Evolutionary conservation across 2,113 vertebrate genomes (phyloP), one percentile per base, ranked within the genome.

Genomic region (Protomyctophum bolini): DNA sequence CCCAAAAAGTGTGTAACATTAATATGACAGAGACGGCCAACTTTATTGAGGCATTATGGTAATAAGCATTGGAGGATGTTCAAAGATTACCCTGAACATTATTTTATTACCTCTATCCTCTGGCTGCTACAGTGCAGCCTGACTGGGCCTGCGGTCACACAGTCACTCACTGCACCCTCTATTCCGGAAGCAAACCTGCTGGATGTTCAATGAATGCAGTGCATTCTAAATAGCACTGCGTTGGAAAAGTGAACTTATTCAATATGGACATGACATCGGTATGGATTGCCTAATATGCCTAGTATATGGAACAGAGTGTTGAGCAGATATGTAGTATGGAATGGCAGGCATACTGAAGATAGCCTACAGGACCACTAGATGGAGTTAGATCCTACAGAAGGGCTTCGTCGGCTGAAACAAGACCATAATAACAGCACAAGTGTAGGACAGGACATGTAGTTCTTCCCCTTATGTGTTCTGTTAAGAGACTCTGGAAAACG

Each of bases 361-460:
- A 82, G 68, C 81, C 51, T 11, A 8, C 70, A 58, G 65, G 45
- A 66, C 93, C 93, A 92, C 93, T 94, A 94, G 93, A 93, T 93
- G 93, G 93, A 90, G 93, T 85, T 83, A 93, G 83, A 93, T 91
- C 86, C 93, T 87, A 86, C 85, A 84, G 73, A 89, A 92, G 92
- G 88, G 88, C 79, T 76, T 9, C 79, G 56, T 63, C 10, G 29
- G 57, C 58, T 70, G 72, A 60, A 81, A 62, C 73, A 54, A 84
- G 86, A 83, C 85, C 80, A 84, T 75, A 82, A 80, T 75, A 82
- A 80, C 58, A 66, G 77, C 70, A 61, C 50, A 79, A 81, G 69
- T 77, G 70, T 63, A 81, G 61, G 56, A 66, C 60, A 81, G 83
- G 80, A 83, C 82, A 81, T 2, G 14, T 4, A 68, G 70, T 12